Evolutionary conservation across 2,113 vertebrate genomes (phyloP).

Genomic region (Pimephales promelas): DNA sequence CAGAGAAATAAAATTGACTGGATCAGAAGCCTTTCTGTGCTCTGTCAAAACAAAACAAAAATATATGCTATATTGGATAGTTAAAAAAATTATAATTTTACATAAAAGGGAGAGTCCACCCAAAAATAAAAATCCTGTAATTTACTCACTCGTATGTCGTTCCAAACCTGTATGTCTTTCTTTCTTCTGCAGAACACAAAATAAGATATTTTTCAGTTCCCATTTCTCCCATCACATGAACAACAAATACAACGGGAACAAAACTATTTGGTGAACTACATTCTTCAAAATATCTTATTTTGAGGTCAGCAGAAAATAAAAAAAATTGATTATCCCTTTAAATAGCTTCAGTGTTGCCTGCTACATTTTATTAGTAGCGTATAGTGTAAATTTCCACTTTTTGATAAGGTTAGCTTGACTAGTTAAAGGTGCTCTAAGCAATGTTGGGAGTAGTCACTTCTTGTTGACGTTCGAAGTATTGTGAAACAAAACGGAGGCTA

Average conservation of each 20-base stretch:
- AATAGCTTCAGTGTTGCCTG: not conserved
- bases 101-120: not conserved
- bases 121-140: not conserved
- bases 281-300: not conserved
- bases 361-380: not conserved
- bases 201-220: not conserved
- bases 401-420: not conserved
- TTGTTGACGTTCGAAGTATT: too few relatives aligned
- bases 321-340: not conserved
- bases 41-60: too few relatives aligned
- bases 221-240: not conserved
- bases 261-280: not conserved
- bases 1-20: not conserved
- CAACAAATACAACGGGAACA: not conserved
- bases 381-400: not conserved
- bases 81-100: too few relatives aligned
- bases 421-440: not conserved
- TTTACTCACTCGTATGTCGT: not conserved
- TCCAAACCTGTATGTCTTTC: not conserved
- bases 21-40: not conserved
- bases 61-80: not conserved
- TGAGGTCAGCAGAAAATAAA: not conserved
- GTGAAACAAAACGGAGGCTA: too few relatives aligned
- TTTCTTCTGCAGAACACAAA: not conserved
- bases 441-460: too few relatives aligned